phyloP scores from a whole-genome alignment of 2,888 invertebrate genomes.

The Ichneumon xanthorius region DNA sequence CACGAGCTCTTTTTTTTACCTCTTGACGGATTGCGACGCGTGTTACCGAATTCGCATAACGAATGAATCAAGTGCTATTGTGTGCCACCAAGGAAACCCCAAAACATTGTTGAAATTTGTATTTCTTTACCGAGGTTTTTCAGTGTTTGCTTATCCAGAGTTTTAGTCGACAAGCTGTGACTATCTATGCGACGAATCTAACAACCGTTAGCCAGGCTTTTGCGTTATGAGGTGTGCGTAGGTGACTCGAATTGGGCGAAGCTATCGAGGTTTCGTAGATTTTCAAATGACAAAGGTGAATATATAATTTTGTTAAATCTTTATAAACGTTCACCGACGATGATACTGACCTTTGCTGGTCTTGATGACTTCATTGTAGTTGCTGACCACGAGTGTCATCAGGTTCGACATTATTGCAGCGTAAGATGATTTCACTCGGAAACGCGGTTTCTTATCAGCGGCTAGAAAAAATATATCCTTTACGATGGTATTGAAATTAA shows the following conservation, averaged over 20 bases:
- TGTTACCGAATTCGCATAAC: neutral
- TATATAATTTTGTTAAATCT: no score
- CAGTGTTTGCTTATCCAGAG: neutral
- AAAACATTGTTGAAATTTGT: constrained; percentile 35
- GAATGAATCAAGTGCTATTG: neutral
- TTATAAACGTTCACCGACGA: neutral
- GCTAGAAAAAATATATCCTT: constrained; percentile 49
- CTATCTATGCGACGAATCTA: constrained; percentile 10
- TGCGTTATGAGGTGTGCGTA: neutral
- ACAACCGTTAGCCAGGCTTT: neutral
- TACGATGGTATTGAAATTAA: constrained; percentile 6
- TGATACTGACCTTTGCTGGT: constrained; percentile 84
- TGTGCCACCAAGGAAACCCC: neutral
- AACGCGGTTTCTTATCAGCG: constrained; percentile 53
- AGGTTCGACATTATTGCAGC: constrained; percentile 84
- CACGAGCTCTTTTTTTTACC: constrained; percentile 4
- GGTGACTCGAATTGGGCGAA: neutral
- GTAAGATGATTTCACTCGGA: constrained; percentile 42
- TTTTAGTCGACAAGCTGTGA: neutral
- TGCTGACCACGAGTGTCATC: constrained; percentile 85
- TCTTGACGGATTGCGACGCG: neutral
- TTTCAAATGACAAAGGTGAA: neutral
- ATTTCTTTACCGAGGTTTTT: constrained; percentile 44
- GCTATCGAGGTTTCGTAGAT: neutral
- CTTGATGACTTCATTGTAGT: constrained; percentile 86